Evolutionary conservation across 2,888 invertebrate genomes (phyloP).

Genomic region (Hirudinaria manillensis): DNA sequence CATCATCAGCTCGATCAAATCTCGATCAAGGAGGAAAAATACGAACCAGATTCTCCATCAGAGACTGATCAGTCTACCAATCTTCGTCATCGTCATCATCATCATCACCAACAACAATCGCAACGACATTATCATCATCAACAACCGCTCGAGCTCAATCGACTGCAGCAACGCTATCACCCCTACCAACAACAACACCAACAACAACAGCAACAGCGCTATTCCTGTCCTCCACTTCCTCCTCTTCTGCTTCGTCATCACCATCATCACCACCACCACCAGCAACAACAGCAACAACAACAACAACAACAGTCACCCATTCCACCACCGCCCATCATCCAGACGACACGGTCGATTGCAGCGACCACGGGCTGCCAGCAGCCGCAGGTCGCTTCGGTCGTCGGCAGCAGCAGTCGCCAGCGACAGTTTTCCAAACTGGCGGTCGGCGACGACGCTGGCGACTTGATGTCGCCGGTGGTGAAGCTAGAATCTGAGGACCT

Average conservation of each 20-base stretch:
- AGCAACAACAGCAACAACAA: neutral
- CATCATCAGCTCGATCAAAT: neutral
- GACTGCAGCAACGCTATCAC: neutral
- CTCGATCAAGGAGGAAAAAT: too few relatives aligned
- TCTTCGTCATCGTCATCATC: neutral
- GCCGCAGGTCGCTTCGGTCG: constrained; percentile 18
- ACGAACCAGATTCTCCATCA: too few relatives aligned
- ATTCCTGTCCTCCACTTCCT: neutral
- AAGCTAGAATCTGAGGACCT: constrained; percentile 30
- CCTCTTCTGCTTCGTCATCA: neutral
- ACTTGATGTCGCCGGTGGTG: neutral
- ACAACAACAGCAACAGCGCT: neutral
- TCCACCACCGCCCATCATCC: neutral
- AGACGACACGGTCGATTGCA: neutral
- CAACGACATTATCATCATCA: neutral
- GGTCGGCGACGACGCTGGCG: neutral
- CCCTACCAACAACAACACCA: neutral
- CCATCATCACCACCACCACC: neutral
- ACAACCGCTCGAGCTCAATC: neutral
- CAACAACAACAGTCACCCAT: neutral
- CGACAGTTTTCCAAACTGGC: too few relatives aligned
- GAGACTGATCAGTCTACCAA: neutral
- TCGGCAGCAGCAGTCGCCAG: too few relatives aligned
- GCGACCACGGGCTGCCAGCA: neutral
- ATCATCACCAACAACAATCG: neutral